Conservation (phyloP, 2,797 vertebrate species). For the Geotrypetes seraphini region DNA sequence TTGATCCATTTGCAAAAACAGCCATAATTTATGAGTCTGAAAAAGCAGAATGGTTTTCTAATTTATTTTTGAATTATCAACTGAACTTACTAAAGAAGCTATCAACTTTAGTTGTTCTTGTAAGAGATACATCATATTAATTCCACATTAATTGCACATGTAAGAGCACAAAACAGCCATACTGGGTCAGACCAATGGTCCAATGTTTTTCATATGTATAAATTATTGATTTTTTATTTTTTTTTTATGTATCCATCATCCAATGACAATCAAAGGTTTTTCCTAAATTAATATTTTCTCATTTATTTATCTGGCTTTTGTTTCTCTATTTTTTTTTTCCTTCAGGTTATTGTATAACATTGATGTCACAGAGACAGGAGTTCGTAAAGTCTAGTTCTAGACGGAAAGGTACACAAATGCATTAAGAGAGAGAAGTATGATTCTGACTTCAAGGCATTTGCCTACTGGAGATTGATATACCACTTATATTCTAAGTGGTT, state of each 20-base stretch:
- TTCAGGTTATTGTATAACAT: slow-evolving; percentile 13
- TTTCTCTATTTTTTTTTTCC: slow-evolving; percentile 25
- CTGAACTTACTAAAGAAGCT: slow-evolving; percentile 38
- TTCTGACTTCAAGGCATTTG: too few relatives aligned
- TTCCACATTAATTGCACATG: too few relatives aligned
- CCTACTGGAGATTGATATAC: too few relatives aligned
- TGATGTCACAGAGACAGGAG: slow-evolving; percentile 22
- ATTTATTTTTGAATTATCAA: slow-evolving; percentile 43
- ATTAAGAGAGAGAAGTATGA: too few relatives aligned
- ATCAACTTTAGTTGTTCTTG: slow-evolving; percentile 28
- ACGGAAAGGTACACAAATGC: slow-evolving; percentile 23
- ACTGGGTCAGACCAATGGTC: too few relatives aligned
- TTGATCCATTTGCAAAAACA: not conserved
- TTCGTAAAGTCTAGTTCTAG: too few relatives aligned
- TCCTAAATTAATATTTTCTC: slow-evolving; percentile 37
- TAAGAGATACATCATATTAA: slow-evolving; percentile 12
- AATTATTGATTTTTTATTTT: slow-evolving; percentile 60
- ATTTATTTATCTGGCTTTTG: slow-evolving; percentile 41
- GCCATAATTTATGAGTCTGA: not conserved
- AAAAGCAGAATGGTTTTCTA: slow-evolving; percentile 17
- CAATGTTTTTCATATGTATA: slow-evolving; percentile 23
- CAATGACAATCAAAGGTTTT: slow-evolving; percentile 43
- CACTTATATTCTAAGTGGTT: too few relatives aligned
- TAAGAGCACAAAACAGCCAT: too few relatives aligned
- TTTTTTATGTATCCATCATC: slow-evolving; percentile 46